Conservation (phyloP, 2,888 invertebrate species). For the Eilema griseolum region DNA sequence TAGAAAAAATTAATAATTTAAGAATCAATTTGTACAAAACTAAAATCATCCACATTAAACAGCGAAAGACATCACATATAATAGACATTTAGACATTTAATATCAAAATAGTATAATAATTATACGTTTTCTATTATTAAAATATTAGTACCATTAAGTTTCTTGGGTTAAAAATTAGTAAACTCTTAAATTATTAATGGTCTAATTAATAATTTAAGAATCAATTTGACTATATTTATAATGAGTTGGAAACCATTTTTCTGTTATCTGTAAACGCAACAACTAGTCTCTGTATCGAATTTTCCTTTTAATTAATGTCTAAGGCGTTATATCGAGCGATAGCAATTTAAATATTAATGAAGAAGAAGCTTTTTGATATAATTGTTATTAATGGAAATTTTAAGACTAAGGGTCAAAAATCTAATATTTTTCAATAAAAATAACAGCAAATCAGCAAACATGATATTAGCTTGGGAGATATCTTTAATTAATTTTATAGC, state of each 20-base stretch:
- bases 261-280: constrained; percentile 41
- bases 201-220: too few relatives aligned
- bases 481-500: not conserved
- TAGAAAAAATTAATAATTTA: too few relatives aligned
- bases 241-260: constrained; percentile 44
- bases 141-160: too few relatives aligned
- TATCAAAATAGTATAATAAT: too few relatives aligned
- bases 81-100: too few relatives aligned
- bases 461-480: not conserved
- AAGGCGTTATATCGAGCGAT: constrained; percentile 10
- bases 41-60: too few relatives aligned
- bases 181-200: too few relatives aligned
- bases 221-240: constrained; percentile 13
- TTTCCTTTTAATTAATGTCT: constrained; percentile 39
- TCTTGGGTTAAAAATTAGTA: too few relatives aligned
- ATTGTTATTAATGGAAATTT: not conserved
- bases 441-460: not conserved
- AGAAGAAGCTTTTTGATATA: constrained; percentile 13
- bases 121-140: too few relatives aligned
- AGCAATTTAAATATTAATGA: constrained; percentile 7
- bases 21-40: too few relatives aligned
- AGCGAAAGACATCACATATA: too few relatives aligned
- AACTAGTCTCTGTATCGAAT: constrained; percentile 30
- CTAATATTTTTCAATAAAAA: constrained; percentile 8
- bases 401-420: not conserved